Percentiles rank a stretch among this genome's conserved stretches.
These are phyloP conservation scores for Conopomorpha cramerella DNA, from an alignment of 1,140 invertebrate genomes.

Conservation along the genomic window DNA sequence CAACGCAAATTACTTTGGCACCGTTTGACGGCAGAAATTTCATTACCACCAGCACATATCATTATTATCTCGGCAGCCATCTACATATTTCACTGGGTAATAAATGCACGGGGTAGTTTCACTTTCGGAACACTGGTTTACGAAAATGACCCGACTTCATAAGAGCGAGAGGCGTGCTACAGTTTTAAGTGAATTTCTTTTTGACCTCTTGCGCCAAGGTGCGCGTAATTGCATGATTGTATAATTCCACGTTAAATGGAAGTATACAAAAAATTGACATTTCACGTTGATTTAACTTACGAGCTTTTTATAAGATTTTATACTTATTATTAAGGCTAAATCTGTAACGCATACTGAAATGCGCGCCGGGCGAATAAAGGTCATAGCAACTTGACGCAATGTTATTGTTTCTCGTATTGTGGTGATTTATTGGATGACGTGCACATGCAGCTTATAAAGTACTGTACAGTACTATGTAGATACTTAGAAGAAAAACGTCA, in stretches of 20 bases:
- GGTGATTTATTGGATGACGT: too few species aligned
- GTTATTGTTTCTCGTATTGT: too few species aligned
- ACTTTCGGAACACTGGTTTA: slow-evolving; percentile 57
- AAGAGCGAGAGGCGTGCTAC: slow-evolving; percentile 47
- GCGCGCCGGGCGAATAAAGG: too few species aligned
- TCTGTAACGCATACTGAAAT: too few species aligned
- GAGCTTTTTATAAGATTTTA: too few species aligned
- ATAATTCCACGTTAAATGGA: slow-evolving; percentile 47
- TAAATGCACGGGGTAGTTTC: slow-evolving; percentile 54
- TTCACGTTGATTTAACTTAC: too few species aligned
- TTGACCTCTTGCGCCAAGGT: slow-evolving; percentile 56
- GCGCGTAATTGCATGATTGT: slow-evolving; percentile 42
- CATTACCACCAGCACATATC: slow-evolving; percentile 59
- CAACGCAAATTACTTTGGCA: slow-evolving; percentile 59
- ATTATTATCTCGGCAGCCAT: slow-evolving; percentile 57
- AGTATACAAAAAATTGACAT: slow-evolving; percentile 49
- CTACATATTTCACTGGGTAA: slow-evolving; percentile 58
- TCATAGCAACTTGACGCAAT: too few species aligned
- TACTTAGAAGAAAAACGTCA: too few species aligned
- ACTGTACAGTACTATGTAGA: too few species aligned
- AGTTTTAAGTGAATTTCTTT: slow-evolving; percentile 59
- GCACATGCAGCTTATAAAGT: too few species aligned
- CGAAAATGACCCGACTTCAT: slow-evolving; percentile 54
- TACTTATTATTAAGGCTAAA: too few species aligned
- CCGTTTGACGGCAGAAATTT: slow-evolving; percentile 59